Evolutionary conservation across 2,113 vertebrate species (phyloP), one percentile per base, ranked within the genome.

Genomic region (Amphiprion ocellaris): DNA sequence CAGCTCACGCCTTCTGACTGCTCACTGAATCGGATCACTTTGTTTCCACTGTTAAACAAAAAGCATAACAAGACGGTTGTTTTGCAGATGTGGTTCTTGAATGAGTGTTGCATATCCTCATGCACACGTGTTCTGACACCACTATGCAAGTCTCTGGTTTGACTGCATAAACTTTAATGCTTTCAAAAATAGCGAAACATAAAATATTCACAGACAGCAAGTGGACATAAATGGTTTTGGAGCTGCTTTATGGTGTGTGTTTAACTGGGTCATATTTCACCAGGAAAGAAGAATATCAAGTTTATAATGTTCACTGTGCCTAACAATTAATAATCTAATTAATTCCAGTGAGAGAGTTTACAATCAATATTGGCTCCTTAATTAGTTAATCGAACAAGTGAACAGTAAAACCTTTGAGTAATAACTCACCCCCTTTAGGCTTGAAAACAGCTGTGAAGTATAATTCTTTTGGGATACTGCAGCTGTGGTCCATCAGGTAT

Each of bases 1-100:
- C 58, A 11, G 53, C 69, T 88, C 89, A 87, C 23, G 54, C 84
- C 75, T 81, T 59, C 81, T 80, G 78, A 15, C 78, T 83, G 83
- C 83, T 89, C 84, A 39, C 74, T 89, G 79, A 68, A 41, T 33
- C 66, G 74, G 54, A 86, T 66, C 77, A 60, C 79, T 77, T 69
- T 81, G 79, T 83, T 79, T 84, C 68, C 68, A 74, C 58, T 72
- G 62, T 81, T 61, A 41, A 30, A 79, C 71, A 80, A 77, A 50
- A 71, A 53, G 78, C 73, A 5, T 44, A 30, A 74, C 46, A 28
- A 72, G 63, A 60, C 12, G 11, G 17, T 1, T 52, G 15, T 1
- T 44, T 62, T 12, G n/a, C 23, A 17, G 4, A 39, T 28, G 28
- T 24, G 15, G 17, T 64, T 2, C 5, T 2, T 54, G 33, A 24